These are phyloP conservation scores for Ovibos moschatus DNA, from an alignment of 2,113 vertebrate genomes.

Conservation along the genomic window DNA sequence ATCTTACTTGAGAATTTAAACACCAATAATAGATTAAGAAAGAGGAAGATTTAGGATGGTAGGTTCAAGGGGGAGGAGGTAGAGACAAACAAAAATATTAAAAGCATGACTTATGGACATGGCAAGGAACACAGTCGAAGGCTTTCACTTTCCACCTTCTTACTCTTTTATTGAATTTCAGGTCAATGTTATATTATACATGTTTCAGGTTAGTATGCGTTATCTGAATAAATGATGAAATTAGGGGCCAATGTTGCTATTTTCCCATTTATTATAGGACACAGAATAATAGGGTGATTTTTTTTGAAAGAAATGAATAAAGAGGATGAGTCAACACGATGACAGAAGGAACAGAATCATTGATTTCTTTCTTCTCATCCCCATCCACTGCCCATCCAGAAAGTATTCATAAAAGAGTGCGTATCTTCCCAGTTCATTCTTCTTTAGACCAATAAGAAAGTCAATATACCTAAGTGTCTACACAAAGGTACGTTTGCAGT, in stretches of 20 bases:
- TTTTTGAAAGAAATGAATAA: neutral
- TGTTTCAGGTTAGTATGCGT: neutral
- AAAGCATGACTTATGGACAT: neutral
- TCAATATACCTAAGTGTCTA: neutral
- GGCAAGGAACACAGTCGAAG: fast-evolving
- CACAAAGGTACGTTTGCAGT: neutral
- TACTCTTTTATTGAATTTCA: neutral
- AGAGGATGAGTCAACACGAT: neutral
- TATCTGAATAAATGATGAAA: neutral
- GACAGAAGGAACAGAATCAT: neutral
- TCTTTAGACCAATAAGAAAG: neutral
- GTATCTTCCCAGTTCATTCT: neutral
- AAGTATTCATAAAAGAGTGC: neutral
- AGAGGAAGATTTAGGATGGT: neutral
- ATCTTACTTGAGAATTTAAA: neutral
- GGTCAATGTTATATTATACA: neutral
- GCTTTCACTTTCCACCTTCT: neutral
- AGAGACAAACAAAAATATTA: neutral
- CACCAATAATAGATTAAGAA: neutral
- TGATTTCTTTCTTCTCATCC: neutral
- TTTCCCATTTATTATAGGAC: neutral
- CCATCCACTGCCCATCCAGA: fast-evolving
- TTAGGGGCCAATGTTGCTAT: neutral
- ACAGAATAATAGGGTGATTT: neutral
- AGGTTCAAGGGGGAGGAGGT: neutral